Percentiles rank a stretch among this genome's conserved stretches.
Evolutionary conservation across 2,888 invertebrate genomes (phyloP).

Genomic region (Folsomia candida): DNA sequence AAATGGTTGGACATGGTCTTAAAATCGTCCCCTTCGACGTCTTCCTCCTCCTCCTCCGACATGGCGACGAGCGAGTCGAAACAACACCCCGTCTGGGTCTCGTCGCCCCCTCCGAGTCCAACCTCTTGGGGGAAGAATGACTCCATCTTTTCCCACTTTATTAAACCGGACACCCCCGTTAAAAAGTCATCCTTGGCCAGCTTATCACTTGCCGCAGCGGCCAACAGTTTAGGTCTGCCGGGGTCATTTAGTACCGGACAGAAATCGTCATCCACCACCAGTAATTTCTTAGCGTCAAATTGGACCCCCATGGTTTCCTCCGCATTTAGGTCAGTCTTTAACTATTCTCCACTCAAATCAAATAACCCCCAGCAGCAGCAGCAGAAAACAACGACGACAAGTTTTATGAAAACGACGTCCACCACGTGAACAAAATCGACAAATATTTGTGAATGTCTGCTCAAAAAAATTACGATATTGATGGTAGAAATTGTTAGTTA

Average conservation of each 20-base stretch:
- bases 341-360: conserved; percentile 15
- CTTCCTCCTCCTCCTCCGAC: neutral
- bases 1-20: conserved; percentile 22
- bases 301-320: conserved; percentile 24
- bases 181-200: neutral
- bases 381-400: too few species aligned
- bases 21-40: neutral
- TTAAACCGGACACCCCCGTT: neutral
- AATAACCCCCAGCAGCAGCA: conserved; percentile 18
- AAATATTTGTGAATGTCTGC: too few species aligned
- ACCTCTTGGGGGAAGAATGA: too few species aligned
- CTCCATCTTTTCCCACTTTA: too few species aligned
- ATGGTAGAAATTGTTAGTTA: too few species aligned
- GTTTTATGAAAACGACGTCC: too few species aligned
- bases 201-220: neutral
- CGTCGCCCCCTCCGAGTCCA: neutral
- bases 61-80: neutral
- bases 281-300: neutral
- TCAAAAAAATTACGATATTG: too few species aligned
- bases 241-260: neutral
- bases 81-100: neutral
- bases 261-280: neutral
- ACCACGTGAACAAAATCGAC: too few species aligned
- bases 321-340: conserved; percentile 36
- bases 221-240: neutral